A percentile compares a stretch with the other conserved stretches of the same genome.
These are phyloP conservation scores for Hyperoplus lanceolatus DNA, from an alignment of 2,797 vertebrate genomes.

Conservation along the genomic window DNA sequence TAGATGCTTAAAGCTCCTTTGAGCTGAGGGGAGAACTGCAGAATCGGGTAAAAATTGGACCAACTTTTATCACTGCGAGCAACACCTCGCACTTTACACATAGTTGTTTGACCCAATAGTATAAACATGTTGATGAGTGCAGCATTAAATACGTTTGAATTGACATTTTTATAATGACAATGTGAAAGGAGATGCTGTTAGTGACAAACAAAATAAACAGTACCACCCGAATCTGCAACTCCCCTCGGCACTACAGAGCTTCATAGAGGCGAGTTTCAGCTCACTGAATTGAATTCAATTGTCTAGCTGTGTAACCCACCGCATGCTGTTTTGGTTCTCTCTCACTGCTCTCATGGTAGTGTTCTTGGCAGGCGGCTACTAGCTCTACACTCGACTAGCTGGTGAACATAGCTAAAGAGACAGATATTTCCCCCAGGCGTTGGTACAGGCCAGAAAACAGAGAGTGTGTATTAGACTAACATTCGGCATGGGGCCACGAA, in stretches of 20 bases:
- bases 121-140: background rate
- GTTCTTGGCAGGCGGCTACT: too few relatives aligned
- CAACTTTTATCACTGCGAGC: background rate
- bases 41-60: background rate
- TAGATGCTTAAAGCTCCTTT: background rate
- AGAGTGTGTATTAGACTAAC: background rate
- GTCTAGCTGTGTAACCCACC: background rate
- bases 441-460: background rate
- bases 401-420: background rate
- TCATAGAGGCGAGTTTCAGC: background rate
- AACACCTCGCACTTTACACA: background rate
- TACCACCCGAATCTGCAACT: constrained; percentile 3
- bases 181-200: background rate
- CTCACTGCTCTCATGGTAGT: background rate
- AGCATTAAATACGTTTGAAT: background rate
- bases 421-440: constrained; percentile 1
- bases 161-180: background rate
- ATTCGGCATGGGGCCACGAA: background rate
- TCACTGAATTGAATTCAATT: too few relatives aligned
- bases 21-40: background rate
- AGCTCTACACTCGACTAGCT: background rate
- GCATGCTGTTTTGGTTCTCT: background rate
- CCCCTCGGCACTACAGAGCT: background rate
- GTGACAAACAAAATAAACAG: background rate
- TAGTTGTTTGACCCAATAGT: background rate